Evolutionary conservation across 2,888 invertebrate species (phyloP).

Genomic region (Folsomia candida): DNA sequence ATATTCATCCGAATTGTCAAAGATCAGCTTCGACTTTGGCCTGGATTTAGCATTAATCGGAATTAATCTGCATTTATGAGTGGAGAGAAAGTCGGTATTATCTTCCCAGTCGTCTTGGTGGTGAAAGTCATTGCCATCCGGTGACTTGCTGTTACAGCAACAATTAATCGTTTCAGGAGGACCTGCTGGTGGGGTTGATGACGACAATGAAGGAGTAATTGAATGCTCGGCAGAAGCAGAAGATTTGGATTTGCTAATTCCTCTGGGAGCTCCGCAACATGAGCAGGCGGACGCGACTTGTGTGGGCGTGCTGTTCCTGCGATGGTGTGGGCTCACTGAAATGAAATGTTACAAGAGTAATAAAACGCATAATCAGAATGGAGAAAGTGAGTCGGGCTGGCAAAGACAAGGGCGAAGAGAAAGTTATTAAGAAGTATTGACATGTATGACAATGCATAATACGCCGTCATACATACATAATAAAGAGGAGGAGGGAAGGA

Average conservation of each 20-base stretch:
- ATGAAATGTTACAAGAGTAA: background rate
- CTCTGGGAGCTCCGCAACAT: constrained; percentile 20
- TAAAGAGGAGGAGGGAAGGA: no score
- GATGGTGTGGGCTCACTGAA: constrained; percentile 34
- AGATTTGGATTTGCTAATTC: constrained; percentile 3
- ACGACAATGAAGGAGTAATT: background rate
- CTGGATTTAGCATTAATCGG: background rate
- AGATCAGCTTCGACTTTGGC: background rate
- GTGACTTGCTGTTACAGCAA: background rate
- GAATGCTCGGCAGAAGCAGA: background rate
- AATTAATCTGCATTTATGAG: constrained; percentile 5
- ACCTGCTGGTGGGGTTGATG: background rate
- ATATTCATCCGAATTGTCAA: background rate
- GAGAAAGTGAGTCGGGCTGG: no score
- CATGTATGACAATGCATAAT: no score
- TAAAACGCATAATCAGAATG: background rate
- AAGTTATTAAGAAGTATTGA: no score
- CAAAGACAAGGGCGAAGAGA: no score
- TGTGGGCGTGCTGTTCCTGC: constrained; percentile 35
- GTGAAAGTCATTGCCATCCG: background rate
- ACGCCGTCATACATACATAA: no score
- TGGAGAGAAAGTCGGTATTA: background rate
- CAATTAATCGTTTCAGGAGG: background rate
- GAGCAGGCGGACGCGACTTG: constrained; percentile 22
- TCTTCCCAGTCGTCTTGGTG: background rate